Evolutionary conservation across 2,888 invertebrate genomes (phyloP), one percentile per base, ranked within the genome.

Genomic region (Microplitis manilae): DNA sequence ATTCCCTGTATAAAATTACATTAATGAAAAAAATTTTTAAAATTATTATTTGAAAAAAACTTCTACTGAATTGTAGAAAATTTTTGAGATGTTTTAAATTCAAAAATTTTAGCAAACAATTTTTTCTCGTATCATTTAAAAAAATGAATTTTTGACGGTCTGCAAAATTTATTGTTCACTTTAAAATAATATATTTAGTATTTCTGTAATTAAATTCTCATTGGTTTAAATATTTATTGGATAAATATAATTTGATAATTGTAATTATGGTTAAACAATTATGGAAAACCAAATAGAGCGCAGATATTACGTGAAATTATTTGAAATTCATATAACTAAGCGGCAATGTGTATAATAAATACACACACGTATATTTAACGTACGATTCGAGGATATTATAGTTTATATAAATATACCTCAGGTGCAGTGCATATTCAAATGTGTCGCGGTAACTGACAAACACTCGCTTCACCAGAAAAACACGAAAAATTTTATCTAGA

Each of bases 201-300:
- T 5, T 50, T 50, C 50, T 8, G 50, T 13, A 50, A 50, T 50
- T 50, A 13, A 50, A 50, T 50, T 50, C 13, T 13, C 13, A 13
- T 50, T 6, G 5, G 13, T 50, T 50, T 4, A 13, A 50, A 50
- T 50, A 50, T 50, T 50, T 13, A 50, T 50, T 13, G 50, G 9
- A 50, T 13, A 13, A 50, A 50, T 50, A 50, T 13, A 50, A 50
- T 50, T 50, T 50, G 50, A 50, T 50, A 50, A 50, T 50, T 13
- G 50, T 50, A 50, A 50, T 50, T 50, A 50, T 50, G 50, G 50
- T 50, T 50, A 50, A 50, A 50, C 50, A 50, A 50, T 50, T 50
- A 13, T 50, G 50, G 50, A 50, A 50, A 50, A 50, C 9, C 50
- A 50, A 50, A 50, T 13, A 50, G 50, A 50, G 50, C 2, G 50